Conservation (phyloP, 2,888 invertebrate species). For the Drosophila testacea region DNA sequence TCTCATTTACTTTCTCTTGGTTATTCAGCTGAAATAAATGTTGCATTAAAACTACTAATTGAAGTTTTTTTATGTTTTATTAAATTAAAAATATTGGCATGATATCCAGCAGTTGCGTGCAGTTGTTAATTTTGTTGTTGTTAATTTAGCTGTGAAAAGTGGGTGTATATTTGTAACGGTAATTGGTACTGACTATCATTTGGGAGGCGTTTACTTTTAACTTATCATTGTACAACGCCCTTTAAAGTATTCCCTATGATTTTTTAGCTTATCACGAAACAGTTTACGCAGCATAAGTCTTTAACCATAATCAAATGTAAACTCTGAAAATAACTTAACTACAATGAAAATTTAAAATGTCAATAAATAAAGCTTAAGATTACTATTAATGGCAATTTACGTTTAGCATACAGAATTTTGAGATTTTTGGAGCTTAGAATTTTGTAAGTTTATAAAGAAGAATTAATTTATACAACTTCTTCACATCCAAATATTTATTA, state of each 20-base stretch:
- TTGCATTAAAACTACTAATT: conserved; percentile 68
- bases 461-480: no score
- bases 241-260: conserved; percentile 46
- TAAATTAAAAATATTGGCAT: conserved; percentile 35
- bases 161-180: conserved; percentile 55
- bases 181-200: conserved; percentile 42
- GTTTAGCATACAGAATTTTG: no score
- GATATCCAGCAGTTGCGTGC: conserved; percentile 30
- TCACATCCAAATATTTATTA: no score
- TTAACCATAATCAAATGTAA: no score
- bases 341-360: no score
- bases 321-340: no score
- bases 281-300: no score
- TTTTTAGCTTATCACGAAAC: conserved; percentile 18
- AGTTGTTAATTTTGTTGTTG: conserved; percentile 8
- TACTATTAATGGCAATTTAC: no score
- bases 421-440: no score
- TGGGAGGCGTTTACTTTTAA: conserved; percentile 45
- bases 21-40: conserved; percentile 54
- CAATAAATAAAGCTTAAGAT: no score
- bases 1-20: conserved; percentile 69
- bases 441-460: no score
- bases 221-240: conserved; percentile 64
- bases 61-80: conserved; percentile 17
- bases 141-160: conserved; percentile 54